Base-by-base conservation (phyloP, 1,140 invertebrate genomes). In the Oncopodura yosiiana region DNA sequence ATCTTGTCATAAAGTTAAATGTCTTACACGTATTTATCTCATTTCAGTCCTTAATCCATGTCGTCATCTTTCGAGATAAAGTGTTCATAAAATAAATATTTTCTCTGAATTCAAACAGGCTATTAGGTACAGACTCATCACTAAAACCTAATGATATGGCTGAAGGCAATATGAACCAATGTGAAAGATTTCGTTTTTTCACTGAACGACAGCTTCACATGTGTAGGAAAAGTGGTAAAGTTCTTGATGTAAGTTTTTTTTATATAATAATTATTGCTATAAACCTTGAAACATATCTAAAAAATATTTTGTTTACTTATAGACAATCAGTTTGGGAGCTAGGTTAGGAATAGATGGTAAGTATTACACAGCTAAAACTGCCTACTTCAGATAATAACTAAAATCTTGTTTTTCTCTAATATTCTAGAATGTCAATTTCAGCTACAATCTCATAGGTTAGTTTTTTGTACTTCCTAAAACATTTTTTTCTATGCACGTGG, bases 361-460 rank as follows among this genome's bases (percentile, higher is more conserved):
- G 32, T 34, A 34, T 34, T 8, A 34, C 8, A 34, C 8, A 34
- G 32, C 32, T 8, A 34, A n/a, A 34, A 34, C n/a, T n/a, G n/a
- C n/a, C n/a, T n/a, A n/a, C n/a, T n/a, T n/a, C n/a, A n/a, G n/a
- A n/a, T n/a, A n/a, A n/a, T n/a, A n/a, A n/a, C n/a, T n/a, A n/a
- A n/a, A n/a, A n/a, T n/a, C n/a, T n/a, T n/a, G n/a, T n/a, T n/a
- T n/a, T n/a, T n/a, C n/a, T 34, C n/a, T 34, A 9, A 34, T 34
- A 9, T 34, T 36, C n/a, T n/a, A 56, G 90, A 94, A 72, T 94
- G 90, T 69, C 87, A 90, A 69, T 78, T 86, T 67, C 89, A 93
- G 70, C 93, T 94, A 68, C 74, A 79, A 50, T 81, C 83, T 65
- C 84, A 82, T n/a, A n/a, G n/a, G n/a, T n/a, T n/a, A n/a, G n/a